Base-by-base conservation (phyloP, 1,140 invertebrate genomes). In the Drosophila ambigua region DNA sequence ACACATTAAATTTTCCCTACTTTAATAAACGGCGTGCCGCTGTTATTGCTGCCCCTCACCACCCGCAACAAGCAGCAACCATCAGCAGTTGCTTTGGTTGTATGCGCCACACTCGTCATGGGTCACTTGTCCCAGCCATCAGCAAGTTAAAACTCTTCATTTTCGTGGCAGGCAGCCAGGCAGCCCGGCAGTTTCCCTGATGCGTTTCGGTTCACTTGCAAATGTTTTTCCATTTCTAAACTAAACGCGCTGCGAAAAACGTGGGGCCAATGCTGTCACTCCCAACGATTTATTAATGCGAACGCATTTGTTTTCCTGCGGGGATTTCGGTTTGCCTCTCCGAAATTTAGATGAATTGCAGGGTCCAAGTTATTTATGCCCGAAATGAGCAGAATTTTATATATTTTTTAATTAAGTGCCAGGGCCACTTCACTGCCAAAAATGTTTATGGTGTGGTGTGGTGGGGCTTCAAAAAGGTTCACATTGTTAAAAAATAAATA, bases 121-220 rank as follows among this genome's bases (percentile, higher is more conserved):
- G 73, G 73, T 75, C 73, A 76, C 66, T 66, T 73, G 69, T 58
- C 59, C 20, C 53, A 49, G 44, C 53, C 72, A 80, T 71, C 82
- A 88, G 69, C 79, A 83, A 87, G 83, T 88, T 79, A 87, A 87
- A 82, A 69, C 83, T 88, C 82, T 82, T 87, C 58, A 88, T 87
- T 83, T 76, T 58, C 61, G 75, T 64, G 51, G 60, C n/a, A 31
- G 31, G 31, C 31, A 9, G 45, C 46, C 72, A 60, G 28, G 26
- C 26, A 9, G 28, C 5, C 26, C 50, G 49, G 50, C 72, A 60
- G 63, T 78, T 79, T 81, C 44, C 69, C 73, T 69, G 59, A 8
- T 60, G 60, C 72, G 79, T 64, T 89, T 71, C 68, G 76, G 84
- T 88, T 88, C 83, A 88, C 73, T 90, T 78, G 79, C 62, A 68